Base-by-base conservation (phyloP, 2,797 vertebrate species). In the Gymnothorax javanicus region DNA sequence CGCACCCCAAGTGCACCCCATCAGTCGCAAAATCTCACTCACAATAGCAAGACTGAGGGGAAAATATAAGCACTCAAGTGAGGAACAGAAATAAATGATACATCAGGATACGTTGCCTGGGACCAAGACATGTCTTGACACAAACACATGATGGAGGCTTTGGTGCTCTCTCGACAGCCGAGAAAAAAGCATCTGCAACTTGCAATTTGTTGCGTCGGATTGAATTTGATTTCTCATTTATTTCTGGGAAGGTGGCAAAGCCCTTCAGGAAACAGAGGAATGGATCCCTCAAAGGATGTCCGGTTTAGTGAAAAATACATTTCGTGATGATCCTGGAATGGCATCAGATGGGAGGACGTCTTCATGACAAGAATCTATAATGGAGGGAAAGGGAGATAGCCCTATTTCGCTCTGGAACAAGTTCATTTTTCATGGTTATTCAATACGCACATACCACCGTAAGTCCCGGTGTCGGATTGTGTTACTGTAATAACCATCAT, bases 311-410 rank as follows among this genome's bases (percentile, higher is more conserved):
- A 33, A 25, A 58, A 73, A 77, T 60, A 71, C 17, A 57, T 75
- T 87, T 75, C 86, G 20, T 64, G 50, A 59, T 56, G 58, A 57
- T 33, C 58, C 85, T 71, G 15, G 83, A n/a, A 86, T 88, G 86
- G 84, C 87, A 59, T 67, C 77, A 27, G n/a, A 67, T 57, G 43
- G 84, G 83, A 0, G 11, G 84, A 90, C 90, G 90, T 91, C 91
- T 90, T 89, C 90, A 82, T 90, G 90, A 90, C 87, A 92, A 93
- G 89, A 93, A 93, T 93, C 92, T 92, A 91, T 93, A 88, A 92
- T 92, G 85, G 89, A 50, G 84, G 13, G 69, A 13, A 52, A 83
- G 77, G 27, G 2, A 57, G 86, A 25, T 57, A 7, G 64, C 82
- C 25, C 57, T 52, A 25, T 60, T 77, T 33, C 7, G 82, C 85